Evolutionary conservation across 53 echinoderm and acorn worm species (phyloP).

Genomic region (Actinopyga echinites): DNA sequence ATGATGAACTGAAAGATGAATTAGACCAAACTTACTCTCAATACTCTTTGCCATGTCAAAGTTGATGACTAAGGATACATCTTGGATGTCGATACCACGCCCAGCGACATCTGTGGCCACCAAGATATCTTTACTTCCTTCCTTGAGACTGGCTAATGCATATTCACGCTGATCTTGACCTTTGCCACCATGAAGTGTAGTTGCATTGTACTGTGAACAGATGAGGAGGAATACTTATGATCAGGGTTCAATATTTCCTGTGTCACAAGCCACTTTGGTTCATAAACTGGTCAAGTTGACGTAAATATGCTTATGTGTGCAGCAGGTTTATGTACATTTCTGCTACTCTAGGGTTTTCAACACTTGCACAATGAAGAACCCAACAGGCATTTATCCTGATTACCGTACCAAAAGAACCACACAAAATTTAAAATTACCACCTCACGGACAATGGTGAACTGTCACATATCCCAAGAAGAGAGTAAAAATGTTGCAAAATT

Average conservation of each 20-base stretch:
- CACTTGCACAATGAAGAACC: too few species aligned
- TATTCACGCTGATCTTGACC: constrained; percentile 98
- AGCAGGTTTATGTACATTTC: too few species aligned
- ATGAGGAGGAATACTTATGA: neutral
- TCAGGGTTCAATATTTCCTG: neutral
- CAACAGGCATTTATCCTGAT: too few species aligned
- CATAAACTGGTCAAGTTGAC: neutral
- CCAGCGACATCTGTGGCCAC: constrained; percentile 98
- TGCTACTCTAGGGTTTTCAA: too few species aligned
- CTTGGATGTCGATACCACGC: constrained; percentile 93
- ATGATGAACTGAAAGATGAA: too few species aligned
- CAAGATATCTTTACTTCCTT: constrained; percentile 85
- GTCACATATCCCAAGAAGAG: too few species aligned
- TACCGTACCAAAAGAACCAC: too few species aligned
- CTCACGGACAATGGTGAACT: too few species aligned
- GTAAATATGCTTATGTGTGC: too few species aligned
- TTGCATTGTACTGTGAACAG: constrained; percentile 79
- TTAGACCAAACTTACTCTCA: constrained; percentile 67
- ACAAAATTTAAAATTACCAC: too few species aligned
- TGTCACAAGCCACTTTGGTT: too few species aligned
- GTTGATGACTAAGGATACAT: constrained; percentile 93
- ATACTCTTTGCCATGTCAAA: constrained; percentile 97
- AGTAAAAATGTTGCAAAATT: too few species aligned
- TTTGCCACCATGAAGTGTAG: constrained; percentile 93
- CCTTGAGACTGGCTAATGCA: constrained; percentile 91